These are phyloP conservation scores for Neogale vison DNA, from an alignment of 2,113 vertebrate genomes.

Conservation along the genomic window DNA sequence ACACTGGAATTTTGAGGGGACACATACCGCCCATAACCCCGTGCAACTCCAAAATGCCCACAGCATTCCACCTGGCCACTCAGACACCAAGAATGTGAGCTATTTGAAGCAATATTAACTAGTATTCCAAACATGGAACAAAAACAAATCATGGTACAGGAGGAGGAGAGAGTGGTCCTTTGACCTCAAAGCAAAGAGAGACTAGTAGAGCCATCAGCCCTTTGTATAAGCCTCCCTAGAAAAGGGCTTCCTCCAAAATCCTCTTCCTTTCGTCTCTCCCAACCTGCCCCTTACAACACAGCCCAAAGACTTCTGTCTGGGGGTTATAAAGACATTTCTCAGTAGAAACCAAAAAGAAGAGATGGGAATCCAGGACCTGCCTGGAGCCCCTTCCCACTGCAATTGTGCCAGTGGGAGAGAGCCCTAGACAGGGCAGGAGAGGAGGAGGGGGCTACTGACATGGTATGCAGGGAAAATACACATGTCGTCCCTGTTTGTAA, in stretches of 20 bases:
- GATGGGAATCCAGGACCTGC: not conserved
- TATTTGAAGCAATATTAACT: not conserved
- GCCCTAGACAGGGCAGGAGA: not conserved
- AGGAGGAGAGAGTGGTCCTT: not conserved
- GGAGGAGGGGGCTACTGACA: no score
- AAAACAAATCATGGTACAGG: not conserved
- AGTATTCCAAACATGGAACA: not conserved
- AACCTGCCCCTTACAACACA: not conserved
- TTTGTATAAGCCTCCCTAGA: not conserved
- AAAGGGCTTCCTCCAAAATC: not conserved
- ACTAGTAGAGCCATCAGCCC: not conserved
- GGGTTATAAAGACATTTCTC: not conserved
- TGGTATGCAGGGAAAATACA: not conserved
- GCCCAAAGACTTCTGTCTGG: not conserved
- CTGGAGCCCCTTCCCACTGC: not conserved
- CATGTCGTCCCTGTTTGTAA: not conserved
- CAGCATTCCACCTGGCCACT: not conserved
- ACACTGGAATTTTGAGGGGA: not conserved
- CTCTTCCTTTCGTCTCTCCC: not conserved
- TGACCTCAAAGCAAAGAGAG: not conserved
- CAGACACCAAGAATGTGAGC: not conserved
- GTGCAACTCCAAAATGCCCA: not conserved
- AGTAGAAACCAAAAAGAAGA: not conserved
- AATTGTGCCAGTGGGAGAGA: not conserved
- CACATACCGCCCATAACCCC: not conserved